Evolutionary conservation across 2,888 invertebrate species (phyloP).

Genomic region (Eupithecia subumbrata): DNA sequence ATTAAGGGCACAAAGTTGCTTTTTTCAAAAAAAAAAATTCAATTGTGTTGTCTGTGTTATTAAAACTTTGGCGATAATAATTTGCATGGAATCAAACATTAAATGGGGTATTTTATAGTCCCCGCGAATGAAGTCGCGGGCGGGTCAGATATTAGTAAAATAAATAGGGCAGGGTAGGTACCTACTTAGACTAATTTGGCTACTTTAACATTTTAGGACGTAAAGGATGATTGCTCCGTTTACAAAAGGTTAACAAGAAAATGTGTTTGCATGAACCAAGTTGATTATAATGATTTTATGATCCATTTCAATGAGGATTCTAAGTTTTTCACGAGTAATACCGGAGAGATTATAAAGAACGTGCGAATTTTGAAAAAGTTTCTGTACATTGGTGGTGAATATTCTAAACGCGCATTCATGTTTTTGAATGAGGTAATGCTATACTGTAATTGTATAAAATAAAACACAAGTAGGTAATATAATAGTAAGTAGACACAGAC

Average conservation of each 20-base stretch:
- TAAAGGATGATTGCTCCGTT: constrained; percentile 70
- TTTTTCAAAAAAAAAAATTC: too few relatives aligned
- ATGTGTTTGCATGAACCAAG: constrained; percentile 69
- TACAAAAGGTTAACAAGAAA: constrained; percentile 72
- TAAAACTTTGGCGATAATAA: too few relatives aligned
- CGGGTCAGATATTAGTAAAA: too few relatives aligned
- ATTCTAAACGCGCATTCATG: constrained; percentile 66
- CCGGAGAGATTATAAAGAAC: constrained; percentile 76
- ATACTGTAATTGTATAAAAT: not conserved
- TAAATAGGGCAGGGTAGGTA: too few relatives aligned
- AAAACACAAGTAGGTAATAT: too few relatives aligned
- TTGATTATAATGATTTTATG: constrained; percentile 70
- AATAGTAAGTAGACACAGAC: too few relatives aligned
- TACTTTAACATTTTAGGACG: constrained; percentile 54
- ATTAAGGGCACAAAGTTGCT: too few relatives aligned
- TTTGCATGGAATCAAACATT: too few relatives aligned
- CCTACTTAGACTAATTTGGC: too few relatives aligned
- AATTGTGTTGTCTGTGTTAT: too few relatives aligned
- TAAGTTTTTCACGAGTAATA: constrained; percentile 62
- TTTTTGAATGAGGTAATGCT: constrained; percentile 71
- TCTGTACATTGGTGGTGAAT: constrained; percentile 69
- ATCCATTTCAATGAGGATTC: constrained; percentile 74
- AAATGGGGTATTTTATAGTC: too few relatives aligned
- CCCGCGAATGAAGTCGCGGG: too few relatives aligned
- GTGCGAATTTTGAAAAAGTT: constrained; percentile 73